Evolutionary conservation across 2,797 vertebrate genomes (phyloP).

Genomic region (Mycteria americana): DNA sequence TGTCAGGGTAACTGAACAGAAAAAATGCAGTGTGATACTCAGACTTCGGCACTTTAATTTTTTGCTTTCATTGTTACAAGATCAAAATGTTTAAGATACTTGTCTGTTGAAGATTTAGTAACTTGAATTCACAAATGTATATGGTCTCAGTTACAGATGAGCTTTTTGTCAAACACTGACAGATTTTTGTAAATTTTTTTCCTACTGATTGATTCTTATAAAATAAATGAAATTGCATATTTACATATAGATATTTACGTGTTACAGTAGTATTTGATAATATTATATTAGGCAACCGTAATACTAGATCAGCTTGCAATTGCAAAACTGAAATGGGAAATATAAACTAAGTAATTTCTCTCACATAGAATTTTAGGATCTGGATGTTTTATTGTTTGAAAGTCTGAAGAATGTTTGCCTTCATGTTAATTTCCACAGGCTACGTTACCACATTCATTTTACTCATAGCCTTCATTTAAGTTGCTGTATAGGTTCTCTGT

Average conservation of each 20-base stretch:
- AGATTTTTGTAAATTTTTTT: background rate
- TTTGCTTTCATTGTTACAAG: background rate
- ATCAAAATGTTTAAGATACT: background rate
- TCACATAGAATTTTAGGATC: background rate
- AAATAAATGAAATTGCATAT: background rate
- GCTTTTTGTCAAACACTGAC: background rate
- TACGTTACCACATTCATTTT: background rate
- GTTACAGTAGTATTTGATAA: background rate
- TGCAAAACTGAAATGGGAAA: background rate
- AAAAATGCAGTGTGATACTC: background rate
- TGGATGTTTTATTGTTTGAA: background rate
- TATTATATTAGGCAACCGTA: background rate
- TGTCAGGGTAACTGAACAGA: background rate
- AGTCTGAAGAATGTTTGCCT: background rate
- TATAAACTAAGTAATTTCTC: background rate
- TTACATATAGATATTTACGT: background rate
- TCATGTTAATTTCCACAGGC: background rate
- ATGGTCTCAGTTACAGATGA: background rate
- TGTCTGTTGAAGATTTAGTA: background rate
- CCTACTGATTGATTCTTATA: background rate
- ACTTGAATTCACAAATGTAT: background rate
- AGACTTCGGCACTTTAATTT: background rate
- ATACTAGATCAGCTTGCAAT: background rate
- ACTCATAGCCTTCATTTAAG: background rate
- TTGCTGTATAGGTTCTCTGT: background rate